Base-by-base conservation (phyloP, 2,113 vertebrate species). In the Zapornia atra region DNA sequence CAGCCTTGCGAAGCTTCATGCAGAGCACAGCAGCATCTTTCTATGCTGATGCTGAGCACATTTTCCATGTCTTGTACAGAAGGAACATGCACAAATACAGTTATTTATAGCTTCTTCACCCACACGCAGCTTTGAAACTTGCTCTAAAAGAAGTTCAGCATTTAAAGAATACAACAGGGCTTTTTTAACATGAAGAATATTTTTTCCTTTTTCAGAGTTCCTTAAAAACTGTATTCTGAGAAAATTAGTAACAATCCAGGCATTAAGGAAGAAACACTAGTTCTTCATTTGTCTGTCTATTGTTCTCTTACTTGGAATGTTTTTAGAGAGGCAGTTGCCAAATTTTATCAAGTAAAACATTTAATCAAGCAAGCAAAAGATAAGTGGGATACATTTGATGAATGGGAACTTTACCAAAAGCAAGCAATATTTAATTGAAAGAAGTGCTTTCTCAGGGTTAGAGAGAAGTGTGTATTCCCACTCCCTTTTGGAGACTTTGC, bases 101-200 rank as follows among this genome's bases (percentile, higher is more conserved):
- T 88, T 97, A 97, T 97, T 96, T 97, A 94, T 96, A 96, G 75
- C 57, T 91, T 88, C 60, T 95, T 88, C 82, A 87, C 90, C 97
- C 86, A 95, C 92, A 83, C 24, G 15, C 56, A 69, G 70, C 56
- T 96, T 95, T 90, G 61, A 94, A 93, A 88, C 71, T 91, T 82
- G 65, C 59, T 92, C 46, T 85, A 60, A 82, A 89, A 89, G 64
- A 88, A 93, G 36, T 94, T 95, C 51, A 82, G 31, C 24, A 28
- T 79, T 94, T 94, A 93, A 80, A 65, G 77, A 89, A 56, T 79
- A 72, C 44, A 82, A n/a, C 63, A 59, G 22, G 16, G 12, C 7
- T 44, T 31, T 83, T 92, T 92, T 69, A 86, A 90, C 60, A 48
- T 82, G 80, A 70, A 83, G 34, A 5, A 57, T 51, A 51, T 28